Conservation (phyloP, 2,113 vertebrate genomes). For the Callospermophilus lateralis region DNA sequence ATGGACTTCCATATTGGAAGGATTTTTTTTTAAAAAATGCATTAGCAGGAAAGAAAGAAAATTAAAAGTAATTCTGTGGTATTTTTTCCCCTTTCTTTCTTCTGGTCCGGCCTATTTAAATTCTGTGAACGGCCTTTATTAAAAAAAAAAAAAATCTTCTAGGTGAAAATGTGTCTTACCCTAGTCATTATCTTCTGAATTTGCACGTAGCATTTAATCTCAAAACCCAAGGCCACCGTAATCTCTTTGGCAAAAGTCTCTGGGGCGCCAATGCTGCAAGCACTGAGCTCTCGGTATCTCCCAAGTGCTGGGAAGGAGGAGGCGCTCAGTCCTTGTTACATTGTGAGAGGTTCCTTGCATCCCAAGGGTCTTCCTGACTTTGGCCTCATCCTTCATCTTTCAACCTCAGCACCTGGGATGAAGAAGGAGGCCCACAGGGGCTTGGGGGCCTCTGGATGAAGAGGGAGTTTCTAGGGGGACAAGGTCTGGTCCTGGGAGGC, state of each 20-base stretch:
- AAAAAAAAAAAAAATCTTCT: conserved; percentile 65
- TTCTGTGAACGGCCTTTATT: conserved; percentile 53
- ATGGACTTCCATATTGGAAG: background rate
- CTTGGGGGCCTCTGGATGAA: conserved; percentile 75
- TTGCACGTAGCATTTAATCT: conserved; percentile 77
- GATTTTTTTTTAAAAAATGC: conserved; percentile 51
- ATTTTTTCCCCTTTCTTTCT: background rate
- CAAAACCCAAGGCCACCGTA: conserved; percentile 80
- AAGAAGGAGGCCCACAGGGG: conserved; percentile 72
- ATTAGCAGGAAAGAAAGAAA: conserved; percentile 53
- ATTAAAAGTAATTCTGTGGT: conserved; percentile 29
- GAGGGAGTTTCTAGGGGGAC: conserved; percentile 51
- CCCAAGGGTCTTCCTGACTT: conserved; percentile 75
- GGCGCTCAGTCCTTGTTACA: conserved; percentile 76
- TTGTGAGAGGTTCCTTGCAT: conserved; percentile 76
- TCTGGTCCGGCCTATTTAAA: conserved; percentile 28
- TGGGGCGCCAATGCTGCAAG: conserved; percentile 75
- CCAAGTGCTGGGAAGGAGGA: conserved; percentile 44
- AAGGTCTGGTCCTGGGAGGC: conserved; percentile 51
- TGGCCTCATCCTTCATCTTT: conserved; percentile 71
- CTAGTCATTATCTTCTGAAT: conserved; percentile 73
- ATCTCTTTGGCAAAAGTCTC: conserved; percentile 76
- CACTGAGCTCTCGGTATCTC: conserved; percentile 75
- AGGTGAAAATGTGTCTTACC: conserved; percentile 68
- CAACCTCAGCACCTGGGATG: conserved; percentile 69